A percentile compares a stretch with the other conserved stretches of the same genome.
Conservation (phyloP, 2,888 invertebrate genomes). For the Leucoma salicis region DNA sequence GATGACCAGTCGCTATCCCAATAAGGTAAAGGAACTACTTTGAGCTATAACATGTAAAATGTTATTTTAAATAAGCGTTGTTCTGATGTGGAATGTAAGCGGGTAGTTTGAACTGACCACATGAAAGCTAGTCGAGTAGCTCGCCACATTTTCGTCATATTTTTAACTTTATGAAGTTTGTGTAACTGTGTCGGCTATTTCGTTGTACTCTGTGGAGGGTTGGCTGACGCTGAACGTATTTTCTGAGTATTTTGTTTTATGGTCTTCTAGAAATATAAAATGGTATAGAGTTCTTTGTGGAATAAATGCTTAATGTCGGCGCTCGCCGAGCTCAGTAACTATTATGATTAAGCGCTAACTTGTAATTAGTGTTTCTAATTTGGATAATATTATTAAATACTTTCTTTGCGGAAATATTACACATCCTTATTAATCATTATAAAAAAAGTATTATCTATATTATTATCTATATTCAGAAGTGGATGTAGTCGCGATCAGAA, state of each 20-base stretch:
- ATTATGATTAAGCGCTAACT: too few relatives aligned
- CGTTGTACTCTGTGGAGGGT: constrained; percentile 20
- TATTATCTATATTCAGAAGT: too few relatives aligned
- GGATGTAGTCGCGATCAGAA: too few relatives aligned
- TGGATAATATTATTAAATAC: too few relatives aligned
- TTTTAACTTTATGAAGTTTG: constrained; percentile 37
- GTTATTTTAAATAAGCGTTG: constrained; percentile 8
- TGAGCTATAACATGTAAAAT: constrained; percentile 15
- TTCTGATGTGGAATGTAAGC: not conserved
- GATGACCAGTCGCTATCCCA: constrained; percentile 18
- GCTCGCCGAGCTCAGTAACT: too few relatives aligned
- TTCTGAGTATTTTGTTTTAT: constrained; percentile 2
- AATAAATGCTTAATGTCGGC: not conserved
- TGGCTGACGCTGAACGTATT: constrained; percentile 3
- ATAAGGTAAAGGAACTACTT: constrained; percentile 29
- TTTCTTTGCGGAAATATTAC: too few relatives aligned
- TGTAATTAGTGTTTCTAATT: too few relatives aligned
- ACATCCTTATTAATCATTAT: too few relatives aligned
- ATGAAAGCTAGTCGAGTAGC: constrained; percentile 34
- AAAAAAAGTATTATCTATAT: too few relatives aligned
- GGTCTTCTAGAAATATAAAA: not conserved
- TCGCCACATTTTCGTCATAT: constrained; percentile 34
- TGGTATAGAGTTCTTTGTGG: not conserved
- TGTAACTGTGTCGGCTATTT: constrained; percentile 27
- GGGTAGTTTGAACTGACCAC: constrained; percentile 28